Percentiles rank a stretch among this genome's conserved stretches.
Conservation (phyloP, 2,888 invertebrate genomes). For the Netelia fuscicornis region DNA sequence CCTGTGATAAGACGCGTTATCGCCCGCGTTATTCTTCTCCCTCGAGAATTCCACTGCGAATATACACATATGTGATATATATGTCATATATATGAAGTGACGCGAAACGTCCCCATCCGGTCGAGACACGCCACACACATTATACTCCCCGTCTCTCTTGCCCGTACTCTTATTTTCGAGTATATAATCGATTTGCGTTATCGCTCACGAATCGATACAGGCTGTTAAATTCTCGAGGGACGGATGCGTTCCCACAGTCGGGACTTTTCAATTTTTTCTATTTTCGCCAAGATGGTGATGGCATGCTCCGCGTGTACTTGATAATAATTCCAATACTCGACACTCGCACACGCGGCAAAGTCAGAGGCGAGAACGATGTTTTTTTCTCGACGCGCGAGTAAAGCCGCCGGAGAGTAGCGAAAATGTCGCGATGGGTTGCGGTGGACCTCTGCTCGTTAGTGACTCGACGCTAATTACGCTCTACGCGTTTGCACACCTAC, state of each 20-base stretch:
- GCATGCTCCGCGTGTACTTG: background rate
- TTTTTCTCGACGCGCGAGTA: background rate
- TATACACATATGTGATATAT: constrained; percentile 15
- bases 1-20: constrained; percentile 28
- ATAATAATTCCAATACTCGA: background rate
- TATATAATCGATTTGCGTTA: constrained; percentile 5
- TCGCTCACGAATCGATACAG: background rate
- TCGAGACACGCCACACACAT: background rate
- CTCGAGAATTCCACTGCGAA: constrained; percentile 36
- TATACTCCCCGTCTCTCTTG: background rate
- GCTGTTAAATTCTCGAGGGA: background rate
- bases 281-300: background rate
- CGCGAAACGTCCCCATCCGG: constrained; percentile 16
- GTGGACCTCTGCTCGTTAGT: constrained; percentile 78
- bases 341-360: background rate
- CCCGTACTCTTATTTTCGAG: constrained; percentile 5
- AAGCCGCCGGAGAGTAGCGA: constrained; percentile 19
- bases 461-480: constrained; percentile 79
- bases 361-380: background rate
- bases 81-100: background rate
- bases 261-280: background rate
- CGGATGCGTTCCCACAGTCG: background rate
- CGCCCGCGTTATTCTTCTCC: constrained; percentile 29
- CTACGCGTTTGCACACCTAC: constrained; percentile 78
- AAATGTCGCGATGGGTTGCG: constrained; percentile 44